Evolutionary conservation across 2,113 vertebrate genomes (phyloP), one percentile per base, ranked within the genome.

Genomic region (Lagopus leucura): DNA sequence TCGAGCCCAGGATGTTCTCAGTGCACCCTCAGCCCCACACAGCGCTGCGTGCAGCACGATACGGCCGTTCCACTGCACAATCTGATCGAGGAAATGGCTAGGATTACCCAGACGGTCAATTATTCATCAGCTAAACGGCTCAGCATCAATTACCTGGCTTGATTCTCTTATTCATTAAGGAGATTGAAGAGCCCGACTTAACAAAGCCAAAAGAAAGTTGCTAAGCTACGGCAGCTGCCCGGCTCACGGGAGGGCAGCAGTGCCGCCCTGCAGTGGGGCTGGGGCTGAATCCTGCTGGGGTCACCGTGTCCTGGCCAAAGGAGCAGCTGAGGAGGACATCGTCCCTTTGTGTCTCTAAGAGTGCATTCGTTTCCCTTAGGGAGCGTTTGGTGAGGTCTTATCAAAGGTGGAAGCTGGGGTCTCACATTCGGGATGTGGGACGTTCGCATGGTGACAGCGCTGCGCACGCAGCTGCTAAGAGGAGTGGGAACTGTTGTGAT

Each of bases 71-170:
- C 97, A 99, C 86, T 89, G 95, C 97, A 97, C 97, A 98, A 98
- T 98, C 98, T 97, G 99, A 99, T 99, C 96, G 95, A 96, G 95
- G 96, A 97, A 97, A 87, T 97, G 92, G 98, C 98, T 99, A 98
- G 90, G 95, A 95, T 99, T 99, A 98, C 98, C 98, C 98, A 98
- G 98, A 98, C 98, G 65, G 96, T 99, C 97, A 99, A 99, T 99
- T 98, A 99, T 99, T 99, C 91, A 99, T 98, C 97, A 97, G 96
- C 97, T 96, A 96, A 98, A 98, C 79, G 97, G 98, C 96, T 98
- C 98, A 98, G 99, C 99, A 98, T 99, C 99, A 98, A 98, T 99
- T 99, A 99, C 99, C 98, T 97, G 97, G 97, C 98, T 97, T 97
- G 98, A 98, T 98, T 98, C 97, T 98, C 98, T 98, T 98, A 97